These are phyloP conservation scores for Cheilosia urbana DNA, from an alignment of 2,888 invertebrate genomes.

Conservation along the genomic window DNA sequence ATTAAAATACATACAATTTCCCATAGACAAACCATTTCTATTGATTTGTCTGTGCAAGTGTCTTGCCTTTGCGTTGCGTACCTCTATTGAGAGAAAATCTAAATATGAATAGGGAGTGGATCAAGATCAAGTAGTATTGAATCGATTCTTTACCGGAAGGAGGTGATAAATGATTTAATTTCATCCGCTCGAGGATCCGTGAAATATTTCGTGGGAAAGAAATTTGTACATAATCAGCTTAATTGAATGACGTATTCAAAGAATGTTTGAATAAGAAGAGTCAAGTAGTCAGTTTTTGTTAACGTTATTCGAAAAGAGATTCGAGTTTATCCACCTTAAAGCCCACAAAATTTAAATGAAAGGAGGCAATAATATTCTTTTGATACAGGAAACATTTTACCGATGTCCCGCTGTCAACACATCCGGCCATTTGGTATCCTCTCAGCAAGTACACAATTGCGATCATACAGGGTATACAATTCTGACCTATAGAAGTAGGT, in stretches of 20 bases:
- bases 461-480: background rate
- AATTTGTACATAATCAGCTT: constrained; percentile 26
- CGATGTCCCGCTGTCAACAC: constrained; percentile 56
- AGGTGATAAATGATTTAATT: constrained; percentile 31
- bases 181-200: constrained; percentile 30
- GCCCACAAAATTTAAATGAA: constrained; percentile 28
- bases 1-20: background rate
- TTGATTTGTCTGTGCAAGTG: constrained; percentile 35
- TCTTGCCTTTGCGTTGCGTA: constrained; percentile 2
- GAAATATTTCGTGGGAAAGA: constrained; percentile 19
- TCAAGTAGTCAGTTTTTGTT: background rate
- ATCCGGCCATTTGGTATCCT: constrained; percentile 56
- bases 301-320: background rate
- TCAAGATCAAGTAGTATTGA: constrained; percentile 4
- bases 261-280: constrained; percentile 1
- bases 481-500: constrained; percentile 38
- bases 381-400: constrained; percentile 12
- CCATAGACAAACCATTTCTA: no score
- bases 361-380: background rate
- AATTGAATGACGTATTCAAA: constrained; percentile 22
- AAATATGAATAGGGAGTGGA: constrained; percentile 9
- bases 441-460: constrained; percentile 7
- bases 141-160: constrained; percentile 39
- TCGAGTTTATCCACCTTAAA: background rate
- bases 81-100: background rate